A percentile compares a stretch with the other conserved stretches of the same genome.
Conservation (phyloP, 2,888 invertebrate species). For the Escarpia spicata region DNA sequence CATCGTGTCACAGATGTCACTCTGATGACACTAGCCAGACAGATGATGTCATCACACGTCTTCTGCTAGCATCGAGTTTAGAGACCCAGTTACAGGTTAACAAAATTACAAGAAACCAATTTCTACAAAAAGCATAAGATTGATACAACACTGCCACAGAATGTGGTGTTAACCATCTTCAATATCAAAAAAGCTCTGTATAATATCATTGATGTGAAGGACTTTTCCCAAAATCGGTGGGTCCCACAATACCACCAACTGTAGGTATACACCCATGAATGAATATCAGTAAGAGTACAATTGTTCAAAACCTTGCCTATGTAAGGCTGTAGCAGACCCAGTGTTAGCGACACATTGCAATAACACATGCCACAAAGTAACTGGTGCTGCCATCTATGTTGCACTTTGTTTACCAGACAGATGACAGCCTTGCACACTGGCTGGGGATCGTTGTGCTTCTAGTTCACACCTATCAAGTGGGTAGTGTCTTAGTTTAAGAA, state of each 20-base stretch:
- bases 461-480: not conserved
- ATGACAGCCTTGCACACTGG: not conserved
- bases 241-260: not conserved
- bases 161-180: too few relatives aligned
- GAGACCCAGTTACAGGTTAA: not conserved
- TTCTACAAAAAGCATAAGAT: too few relatives aligned
- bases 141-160: too few relatives aligned
- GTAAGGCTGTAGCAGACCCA: not conserved
- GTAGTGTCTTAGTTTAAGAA: not conserved
- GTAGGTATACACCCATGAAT: not conserved
- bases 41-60: not conserved
- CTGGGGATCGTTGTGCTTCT: not conserved
- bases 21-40: constrained; percentile 7
- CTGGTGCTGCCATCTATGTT: not conserved
- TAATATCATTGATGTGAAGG: not conserved
- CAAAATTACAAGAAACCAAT: too few relatives aligned
- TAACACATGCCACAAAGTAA: not conserved
- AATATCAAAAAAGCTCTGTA: too few relatives aligned
- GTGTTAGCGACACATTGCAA: not conserved
- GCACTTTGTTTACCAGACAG: constrained; percentile 13
- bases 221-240: not conserved
- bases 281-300: not conserved
- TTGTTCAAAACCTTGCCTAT: not conserved
- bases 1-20: not conserved
- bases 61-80: not conserved